Base-by-base conservation (phyloP, 2,888 invertebrate genomes). In the Tromatobia lineatoria region DNA sequence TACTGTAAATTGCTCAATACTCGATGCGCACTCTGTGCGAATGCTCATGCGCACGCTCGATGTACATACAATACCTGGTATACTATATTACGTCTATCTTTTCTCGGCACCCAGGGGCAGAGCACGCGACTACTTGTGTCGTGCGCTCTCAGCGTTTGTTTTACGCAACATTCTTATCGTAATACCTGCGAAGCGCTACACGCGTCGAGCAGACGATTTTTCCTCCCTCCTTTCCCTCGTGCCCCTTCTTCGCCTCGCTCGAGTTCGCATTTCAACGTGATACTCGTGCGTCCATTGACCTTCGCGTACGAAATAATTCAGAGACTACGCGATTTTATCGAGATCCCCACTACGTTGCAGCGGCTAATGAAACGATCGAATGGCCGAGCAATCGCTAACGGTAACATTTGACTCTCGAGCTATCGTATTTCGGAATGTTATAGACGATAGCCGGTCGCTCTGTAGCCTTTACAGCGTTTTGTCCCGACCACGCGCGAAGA, bases 391-490 rank as follows among this genome's bases (percentile, higher is more conserved):
- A 75, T 18, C 54, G 47, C 59, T 20, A 54, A 75, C 34, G 47
- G 61, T 67, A 25, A 66, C 29, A 73, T 75, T 73, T 57, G 80
- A 80, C 83, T 73, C 80, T 42, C 71, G 47, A 57, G 70, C 66
- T 80, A 83, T 83, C 83, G 57, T 67, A 61, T 83, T 83, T 52
- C 76, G 47, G 71, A 83, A 80, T 80, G 59, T 66, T 50, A 29
- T 4, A 23, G 25, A 42, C 71, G 76, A 83, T 80, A 75, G 61
- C 79, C 20, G 61, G 18, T 69, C 38, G 29, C 34, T 67, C 29
- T 18, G 18, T 20, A 59, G 29, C 15, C 29, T 6, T 29, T 13
- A 13, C 23, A 54, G 54, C 54, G 20, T 18, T 73, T 29, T 25
- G 38, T 25, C 38, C 47, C 34, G 34, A 47, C 34, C n/a, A 11